phyloP scores from a whole-genome alignment of 2,797 vertebrate species.

The Melanotaenia pygmaea region DNA sequence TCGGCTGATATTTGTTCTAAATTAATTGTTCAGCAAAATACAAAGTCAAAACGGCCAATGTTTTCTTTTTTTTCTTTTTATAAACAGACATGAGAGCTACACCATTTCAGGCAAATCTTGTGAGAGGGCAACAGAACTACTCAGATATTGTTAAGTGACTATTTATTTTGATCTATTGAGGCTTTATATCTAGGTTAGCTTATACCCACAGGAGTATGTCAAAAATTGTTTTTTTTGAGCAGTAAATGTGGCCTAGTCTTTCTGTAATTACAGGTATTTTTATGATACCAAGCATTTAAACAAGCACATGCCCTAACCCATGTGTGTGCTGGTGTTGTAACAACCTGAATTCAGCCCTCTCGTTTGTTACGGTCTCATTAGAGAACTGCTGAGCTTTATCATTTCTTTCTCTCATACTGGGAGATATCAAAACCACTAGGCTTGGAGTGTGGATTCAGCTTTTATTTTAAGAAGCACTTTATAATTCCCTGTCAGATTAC shows the following conservation, averaged over 20 bases:
- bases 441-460: constrained; percentile 75
- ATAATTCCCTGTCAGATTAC: constrained; percentile 73
- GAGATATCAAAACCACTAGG: constrained; percentile 73
- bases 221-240: background rate
- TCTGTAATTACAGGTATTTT: constrained; percentile 26
- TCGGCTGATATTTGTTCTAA: no score
- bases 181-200: no score
- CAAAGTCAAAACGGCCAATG: no score
- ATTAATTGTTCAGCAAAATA: no score
- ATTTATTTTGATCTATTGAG: no score
- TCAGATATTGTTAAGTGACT: no score
- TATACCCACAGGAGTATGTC: no score
- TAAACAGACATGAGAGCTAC: no score
- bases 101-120: no score
- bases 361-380: constrained; percentile 74
- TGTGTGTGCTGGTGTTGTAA: constrained; percentile 47
- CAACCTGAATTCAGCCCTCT: constrained; percentile 65
- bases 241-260: constrained; percentile 2
- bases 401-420: constrained; percentile 70
- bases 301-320: constrained; percentile 39
- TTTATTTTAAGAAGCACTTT: constrained; percentile 74
- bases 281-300: constrained; percentile 42
- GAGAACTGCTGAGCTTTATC: constrained; percentile 73
- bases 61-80: no score
- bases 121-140: no score